Evolutionary conservation across 2,888 invertebrate genomes (phyloP), one percentile per base, ranked within the genome.

Genomic region (Agonopterix alstromeriana): DNA sequence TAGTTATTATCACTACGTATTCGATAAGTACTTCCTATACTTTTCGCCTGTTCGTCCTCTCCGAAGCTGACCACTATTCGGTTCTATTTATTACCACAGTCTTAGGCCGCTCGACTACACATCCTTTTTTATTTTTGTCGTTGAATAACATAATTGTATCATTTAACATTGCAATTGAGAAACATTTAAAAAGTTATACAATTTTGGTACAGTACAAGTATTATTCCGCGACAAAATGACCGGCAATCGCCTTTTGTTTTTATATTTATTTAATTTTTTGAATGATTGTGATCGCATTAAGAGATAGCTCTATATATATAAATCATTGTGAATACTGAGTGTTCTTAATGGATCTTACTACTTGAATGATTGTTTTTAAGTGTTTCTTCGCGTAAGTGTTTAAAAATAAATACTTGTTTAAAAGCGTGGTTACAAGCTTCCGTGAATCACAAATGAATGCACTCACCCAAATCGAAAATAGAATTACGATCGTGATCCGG

Each of bases 211-310:
- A 27, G 27, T 7, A 27, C 27, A 42, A 10, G 9, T 45, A 3
- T 38, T 65, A 61, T 66, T 68, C 61, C 60, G 59, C 67, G 70
- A 62, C 72, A 67, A 66, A 61, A 64, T 63, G 60, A 57, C 60
- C 53, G 74, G 67, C 76, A 73, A 70, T 72, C 65, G 76, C 75
- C 75, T 78, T 75, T 74, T 73, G 61, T 73, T 74, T 73, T 73
- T 66, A 60, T 67, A 65, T 73, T 75, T 75, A 27, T 72, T 65
- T 74, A 74, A 50, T 70, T 76, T n/a, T 78, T 72, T 80, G 76
- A 73, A 80, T 82, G 80, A 68, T 71, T 81, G 81, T 82, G 77
- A 66, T 73, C 70, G 76, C 70, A 77, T 73, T 67, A 69, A 73
- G 66, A 67, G 67, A 36, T 73, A 73, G 72, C 62, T 73, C 58